phyloP scores from a whole-genome alignment of 1,140 invertebrate species.

The Amphibalanus amphitrite region DNA sequence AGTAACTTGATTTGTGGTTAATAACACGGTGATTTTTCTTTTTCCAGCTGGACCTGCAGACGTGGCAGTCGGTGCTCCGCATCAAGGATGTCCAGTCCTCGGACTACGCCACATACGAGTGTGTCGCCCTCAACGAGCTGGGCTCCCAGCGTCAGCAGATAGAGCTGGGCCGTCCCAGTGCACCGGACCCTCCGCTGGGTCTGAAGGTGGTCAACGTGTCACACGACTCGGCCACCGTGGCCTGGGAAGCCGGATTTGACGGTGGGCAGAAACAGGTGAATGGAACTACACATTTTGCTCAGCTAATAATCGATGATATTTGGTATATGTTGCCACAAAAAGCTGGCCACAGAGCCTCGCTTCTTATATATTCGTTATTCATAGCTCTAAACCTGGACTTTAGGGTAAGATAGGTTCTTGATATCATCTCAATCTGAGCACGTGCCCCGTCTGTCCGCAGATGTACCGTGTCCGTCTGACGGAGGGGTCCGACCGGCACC shows the following conservation, averaged over 20 bases:
- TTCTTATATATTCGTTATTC: too few relatives aligned
- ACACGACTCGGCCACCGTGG: constrained; percentile 61
- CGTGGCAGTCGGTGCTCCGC: constrained; percentile 56
- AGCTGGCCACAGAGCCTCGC: too few relatives aligned
- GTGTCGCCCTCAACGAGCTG: constrained; percentile 67
- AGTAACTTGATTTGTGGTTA: too few relatives aligned
- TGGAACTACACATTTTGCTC: too few relatives aligned
- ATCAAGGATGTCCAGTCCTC: constrained; percentile 57
- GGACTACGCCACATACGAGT: constrained; percentile 84
- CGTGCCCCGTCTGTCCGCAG: constrained; percentile 36
- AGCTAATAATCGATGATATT: too few relatives aligned
- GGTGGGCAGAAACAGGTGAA: constrained; percentile 41
- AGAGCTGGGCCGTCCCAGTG: constrained; percentile 56
- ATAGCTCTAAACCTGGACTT: too few relatives aligned
- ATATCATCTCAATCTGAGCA: too few relatives aligned
- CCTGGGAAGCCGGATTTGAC: constrained; percentile 87
- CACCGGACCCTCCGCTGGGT: constrained; percentile 61
- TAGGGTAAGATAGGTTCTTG: too few relatives aligned
- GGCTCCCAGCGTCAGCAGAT: constrained; percentile 59
- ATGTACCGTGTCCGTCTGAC: neutral
- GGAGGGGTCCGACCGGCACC: neutral
- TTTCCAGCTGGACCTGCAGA: constrained; percentile 37
- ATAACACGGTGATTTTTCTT: too few relatives aligned
- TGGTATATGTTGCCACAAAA: too few relatives aligned
- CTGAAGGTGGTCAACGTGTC: constrained; percentile 68